Base-by-base conservation (phyloP, 2,113 vertebrate species). In the Sclerurus mexicanus region DNA sequence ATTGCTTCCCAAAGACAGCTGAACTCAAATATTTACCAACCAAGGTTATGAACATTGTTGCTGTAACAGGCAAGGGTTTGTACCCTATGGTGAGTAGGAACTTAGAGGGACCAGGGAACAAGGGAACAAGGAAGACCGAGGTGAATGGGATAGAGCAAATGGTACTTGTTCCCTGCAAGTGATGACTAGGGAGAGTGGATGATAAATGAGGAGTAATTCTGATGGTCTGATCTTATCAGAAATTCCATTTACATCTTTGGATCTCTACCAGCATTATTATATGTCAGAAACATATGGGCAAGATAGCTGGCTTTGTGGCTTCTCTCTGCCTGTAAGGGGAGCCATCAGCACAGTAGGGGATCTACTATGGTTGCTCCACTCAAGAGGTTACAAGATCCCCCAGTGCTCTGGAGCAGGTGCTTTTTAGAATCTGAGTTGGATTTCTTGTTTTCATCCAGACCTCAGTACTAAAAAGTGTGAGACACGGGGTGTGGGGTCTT, bases 181-280 rank as follows among this genome's bases (percentile, higher is more conserved):
- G 3, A 37, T 71, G 15, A 71, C 13, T 15, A 42, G 17, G 17
- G 33, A 77, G 49, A 68, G 11, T 0, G 0, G 4, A 8, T 55
- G 33, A 17, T 42, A 69, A 40, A 42, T 20, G 13, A 46, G 14
- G 68, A 68, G 30, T 25, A 30, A 39, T 81, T 85, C 62, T 59
- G 40, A 55, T 52, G 15, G 22, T 64, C 44, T 68, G 44, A 30
- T 56, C 50, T 73, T 77, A 49, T 77, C 20, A 35, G 27, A 84
- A 84, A 77, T 4, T 55, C 33, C 7, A 23, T 66, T 55, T n/a
- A 2, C 3, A 7, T 60, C 11, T 76, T 64, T 25, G 84, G 46
- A 44, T 74, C 24, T 47, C 59, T 23, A 69, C 40, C 12, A 52
- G 18, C 69, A 77, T 50, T 50, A 39, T 55, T 46, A 47, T 13